Evolutionary conservation across 2,797 vertebrate species (phyloP), one percentile per base, ranked within the genome.

Genomic region (Lutjanus argentimaculatus): DNA sequence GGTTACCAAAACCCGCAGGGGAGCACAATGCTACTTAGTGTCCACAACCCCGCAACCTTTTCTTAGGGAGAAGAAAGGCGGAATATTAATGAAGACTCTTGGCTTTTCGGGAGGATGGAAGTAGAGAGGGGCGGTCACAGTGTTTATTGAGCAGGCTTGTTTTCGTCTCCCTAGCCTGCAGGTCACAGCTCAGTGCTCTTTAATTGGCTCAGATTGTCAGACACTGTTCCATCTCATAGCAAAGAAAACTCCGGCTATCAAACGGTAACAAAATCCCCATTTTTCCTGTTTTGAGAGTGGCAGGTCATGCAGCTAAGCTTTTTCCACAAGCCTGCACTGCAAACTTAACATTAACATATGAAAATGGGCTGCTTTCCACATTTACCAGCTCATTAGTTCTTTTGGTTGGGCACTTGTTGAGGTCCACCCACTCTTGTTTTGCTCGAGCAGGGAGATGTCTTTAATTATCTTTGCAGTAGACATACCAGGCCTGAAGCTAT

Each of bases 151-250:
- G 89, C 84, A 87, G 83, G 69, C 91, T 89, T 93, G 89, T 93
- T 94, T 93, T 90, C 79, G 46, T 90, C 91, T 88, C 85, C 84
- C 77, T 85, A 56, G 65, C 70, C 88, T 86, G 87, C 89, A 87
- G 90, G 88, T 95, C 93, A 93, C 89, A 92, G 91, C 91, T 88
- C 90, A 86, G 75, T 92, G 95, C 87, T 89, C 95, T 96, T 95
- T 96, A 96, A 97, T 96, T 95, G 95, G 93, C 94, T 97, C 93
- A 85, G 93, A 95, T 96, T 95, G 95, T 92, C 91, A 93, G 87
- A 91, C 84, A 85, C 84, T 92, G 87, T 94, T 94, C 85, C 85
- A 88, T 87, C 91, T 89, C 83, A 87, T 87, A 91, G 90, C 90
- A 92, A 94, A 93, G 93, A 87, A 95, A 94, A 91, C 82, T 87